Evolutionary conservation across 2,888 invertebrate genomes (phyloP).

Genomic region (Harmothoe impar): DNA sequence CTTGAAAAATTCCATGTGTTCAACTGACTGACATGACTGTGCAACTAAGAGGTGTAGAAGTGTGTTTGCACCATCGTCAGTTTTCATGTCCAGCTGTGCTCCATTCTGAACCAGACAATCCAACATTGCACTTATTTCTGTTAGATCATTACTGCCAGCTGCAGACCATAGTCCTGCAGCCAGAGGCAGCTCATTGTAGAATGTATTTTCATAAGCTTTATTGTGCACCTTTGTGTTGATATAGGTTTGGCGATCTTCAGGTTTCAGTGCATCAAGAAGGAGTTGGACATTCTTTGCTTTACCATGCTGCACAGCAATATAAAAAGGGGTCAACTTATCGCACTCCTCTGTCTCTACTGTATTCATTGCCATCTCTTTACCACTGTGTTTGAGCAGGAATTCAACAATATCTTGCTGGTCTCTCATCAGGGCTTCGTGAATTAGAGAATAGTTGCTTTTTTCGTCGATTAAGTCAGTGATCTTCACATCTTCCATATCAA

Average conservation of each 20-base stretch:
- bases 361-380: not conserved
- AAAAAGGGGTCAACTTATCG: not conserved
- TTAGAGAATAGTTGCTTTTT: not conserved
- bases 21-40: not conserved
- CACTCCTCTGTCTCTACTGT: not conserved
- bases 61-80: not conserved
- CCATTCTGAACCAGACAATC: conserved; percentile 8
- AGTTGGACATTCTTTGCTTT: not conserved
- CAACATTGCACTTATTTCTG: not conserved
- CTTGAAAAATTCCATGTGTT: not conserved
- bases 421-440: not conserved
- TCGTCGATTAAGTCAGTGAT: not conserved
- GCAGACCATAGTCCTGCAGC: not conserved
- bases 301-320: conserved; percentile 9
- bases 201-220: not conserved
- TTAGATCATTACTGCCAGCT: not conserved
- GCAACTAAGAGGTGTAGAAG: not conserved
- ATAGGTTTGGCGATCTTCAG: not conserved
- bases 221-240: not conserved
- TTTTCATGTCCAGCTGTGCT: not conserved
- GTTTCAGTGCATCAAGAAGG: not conserved
- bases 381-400: not conserved
- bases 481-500: not conserved
- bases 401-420: not conserved
- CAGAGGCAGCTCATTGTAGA: not conserved